phyloP scores from a whole-genome alignment of 2,888 invertebrate species.

The Spatulosminthurus flaviceps region DNA sequence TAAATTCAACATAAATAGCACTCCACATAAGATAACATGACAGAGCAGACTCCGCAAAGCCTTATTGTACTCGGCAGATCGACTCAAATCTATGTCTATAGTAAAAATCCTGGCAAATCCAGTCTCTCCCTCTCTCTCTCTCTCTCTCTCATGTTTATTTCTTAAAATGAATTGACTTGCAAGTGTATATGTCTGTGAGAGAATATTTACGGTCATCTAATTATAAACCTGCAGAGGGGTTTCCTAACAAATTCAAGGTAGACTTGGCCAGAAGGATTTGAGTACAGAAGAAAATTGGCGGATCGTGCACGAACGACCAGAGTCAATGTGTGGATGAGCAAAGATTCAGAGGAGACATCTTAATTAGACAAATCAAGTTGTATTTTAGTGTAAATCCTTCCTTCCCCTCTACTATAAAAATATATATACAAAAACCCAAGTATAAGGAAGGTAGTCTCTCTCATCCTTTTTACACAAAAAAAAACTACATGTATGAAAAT shows the following conservation, averaged over 20 bases:
- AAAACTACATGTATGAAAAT: too few relatives aligned
- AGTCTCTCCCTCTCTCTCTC: too few relatives aligned
- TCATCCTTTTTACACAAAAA: too few relatives aligned
- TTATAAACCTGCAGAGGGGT: conserved; percentile 44
- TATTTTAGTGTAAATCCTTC: conserved; percentile 21
- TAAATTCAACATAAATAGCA: too few relatives aligned
- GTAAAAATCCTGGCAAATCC: not conserved
- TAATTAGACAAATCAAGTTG: conserved; percentile 47
- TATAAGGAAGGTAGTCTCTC: not conserved
- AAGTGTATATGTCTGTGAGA: conserved; percentile 15
- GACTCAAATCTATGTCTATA: too few relatives aligned
- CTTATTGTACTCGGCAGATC: too few relatives aligned
- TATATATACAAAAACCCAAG: not conserved
- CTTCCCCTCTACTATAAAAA: not conserved
- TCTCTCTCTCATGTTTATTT: conserved; percentile 18
- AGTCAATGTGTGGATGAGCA: conserved; percentile 20
- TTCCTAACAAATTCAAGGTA: conserved; percentile 40
- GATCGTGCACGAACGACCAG: conserved; percentile 36
- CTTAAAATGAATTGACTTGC: conserved; percentile 7
- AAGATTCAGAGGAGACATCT: conserved; percentile 32
- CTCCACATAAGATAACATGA: not conserved
- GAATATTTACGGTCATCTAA: conserved; percentile 48
- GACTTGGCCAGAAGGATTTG: conserved; percentile 30
- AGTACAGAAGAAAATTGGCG: conserved; percentile 11
- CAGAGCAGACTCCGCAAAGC: too few relatives aligned